Conservation (phyloP, 2,797 vertebrate species). For the Lemur catta region DNA sequence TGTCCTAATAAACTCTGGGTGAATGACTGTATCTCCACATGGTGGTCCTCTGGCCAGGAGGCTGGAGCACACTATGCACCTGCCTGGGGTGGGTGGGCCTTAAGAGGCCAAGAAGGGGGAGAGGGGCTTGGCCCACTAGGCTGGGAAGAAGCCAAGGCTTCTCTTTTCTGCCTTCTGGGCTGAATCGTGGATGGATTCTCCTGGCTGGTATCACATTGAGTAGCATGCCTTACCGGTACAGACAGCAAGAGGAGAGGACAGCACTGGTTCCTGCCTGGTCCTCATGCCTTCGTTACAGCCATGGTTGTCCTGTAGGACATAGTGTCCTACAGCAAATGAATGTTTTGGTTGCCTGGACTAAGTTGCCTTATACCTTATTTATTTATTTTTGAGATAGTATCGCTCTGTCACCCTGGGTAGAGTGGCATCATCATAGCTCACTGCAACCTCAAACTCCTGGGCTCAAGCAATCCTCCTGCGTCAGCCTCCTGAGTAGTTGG, state of each 20-base stretch:
- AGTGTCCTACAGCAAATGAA: neutral
- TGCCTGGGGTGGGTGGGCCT: neutral
- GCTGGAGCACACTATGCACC: neutral
- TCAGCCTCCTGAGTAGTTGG: too few species aligned
- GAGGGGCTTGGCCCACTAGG: neutral
- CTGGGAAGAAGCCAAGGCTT: neutral
- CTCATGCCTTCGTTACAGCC: accelerated
- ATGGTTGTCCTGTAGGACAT: neutral
- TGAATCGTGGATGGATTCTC: neutral
- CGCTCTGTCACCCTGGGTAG: too few species aligned
- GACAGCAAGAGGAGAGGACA: too few species aligned
- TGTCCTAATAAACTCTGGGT: neutral
- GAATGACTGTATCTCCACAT: accelerated
- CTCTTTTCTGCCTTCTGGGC: neutral
- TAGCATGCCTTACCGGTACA: neutral
- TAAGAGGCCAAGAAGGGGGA: too few species aligned
- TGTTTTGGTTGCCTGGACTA: neutral
- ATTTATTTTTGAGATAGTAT: too few species aligned
- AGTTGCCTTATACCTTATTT: neutral
- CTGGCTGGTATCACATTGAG: accelerated
- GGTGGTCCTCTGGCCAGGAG: neutral
- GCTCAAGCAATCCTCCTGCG: too few species aligned
- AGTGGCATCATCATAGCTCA: too few species aligned
- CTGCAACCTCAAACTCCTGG: too few species aligned
- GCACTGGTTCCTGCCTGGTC: neutral